Evolutionary conservation across 37 sponge, comb jelly and placozoan genomes (phyloP), one percentile per base, ranked within the genome.

Genomic region (Beroe forskalii): DNA sequence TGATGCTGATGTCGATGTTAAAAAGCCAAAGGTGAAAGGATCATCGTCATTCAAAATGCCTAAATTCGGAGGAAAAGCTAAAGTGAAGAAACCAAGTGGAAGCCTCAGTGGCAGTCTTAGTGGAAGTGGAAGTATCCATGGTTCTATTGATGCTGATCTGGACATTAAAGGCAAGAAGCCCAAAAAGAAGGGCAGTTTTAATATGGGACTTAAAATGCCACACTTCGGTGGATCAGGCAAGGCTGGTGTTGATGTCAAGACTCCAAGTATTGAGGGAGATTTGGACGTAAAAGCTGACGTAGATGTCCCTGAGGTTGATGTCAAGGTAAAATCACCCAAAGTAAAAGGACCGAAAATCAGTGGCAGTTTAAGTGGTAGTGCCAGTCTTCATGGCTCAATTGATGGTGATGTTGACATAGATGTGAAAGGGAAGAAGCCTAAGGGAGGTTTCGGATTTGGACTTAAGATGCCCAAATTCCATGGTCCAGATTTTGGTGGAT

Each of bases 391-490:
- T 12, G 55, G 12, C 12, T 48, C 55, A 48, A 12, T 12, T 48
- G 55, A 48, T 48, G 55, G 12, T 48, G 86, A 80, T 80, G 55
- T 25, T n/a, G 55, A 44, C 27, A 0, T 80, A 38, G 86, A 80
- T 44, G 55, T 80, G 3, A 42, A 44, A 4, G 40, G 19, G 4
- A 32, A 32, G 9, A 80, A 80, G 35, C n/a, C 38, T 2, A 33
- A 33, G 32, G 72, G 72, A 32, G 72, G 72, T 36, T 69, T 69
- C 38, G 72, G 72, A 4, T 69, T 80, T 80, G 86, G 86, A 19
- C n/a, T 80, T 23, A 64, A 64, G 31, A 64, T 64, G 66, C 66
- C 66, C 25, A 64, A 64, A 23, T 64, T 64, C 66, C 25, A 64
- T 30, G 66, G 66, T 30, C 66, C 66, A 30, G 31, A 64, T 6